Conservation (phyloP, 2,113 vertebrate species). For the Pyxicephalus adspersus region DNA sequence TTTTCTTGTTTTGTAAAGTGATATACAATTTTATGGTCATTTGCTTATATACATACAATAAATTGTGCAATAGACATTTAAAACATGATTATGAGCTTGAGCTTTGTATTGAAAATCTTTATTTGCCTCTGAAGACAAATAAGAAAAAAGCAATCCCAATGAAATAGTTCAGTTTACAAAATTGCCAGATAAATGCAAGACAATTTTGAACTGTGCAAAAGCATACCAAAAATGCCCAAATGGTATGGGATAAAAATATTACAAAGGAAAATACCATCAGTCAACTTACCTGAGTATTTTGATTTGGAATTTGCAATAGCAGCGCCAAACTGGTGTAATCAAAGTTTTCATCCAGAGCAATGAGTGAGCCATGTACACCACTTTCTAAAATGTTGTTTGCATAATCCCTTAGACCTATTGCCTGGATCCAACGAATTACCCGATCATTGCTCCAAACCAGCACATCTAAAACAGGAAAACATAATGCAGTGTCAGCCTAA, state of each 20-base stretch:
- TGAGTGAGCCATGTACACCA: slow-evolving; percentile 93
- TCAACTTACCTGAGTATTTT: slow-evolving; percentile 88
- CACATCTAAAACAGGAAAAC: slow-evolving; percentile 79
- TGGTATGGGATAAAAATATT: no score
- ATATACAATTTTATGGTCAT: no score
- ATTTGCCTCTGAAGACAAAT: no score
- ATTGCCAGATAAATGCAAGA: not conserved
- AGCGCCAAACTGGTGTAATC: slow-evolving; percentile 97
- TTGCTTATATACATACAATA: no score
- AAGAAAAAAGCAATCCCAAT: no score
- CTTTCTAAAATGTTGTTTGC: slow-evolving; percentile 95
- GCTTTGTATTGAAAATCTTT: no score
- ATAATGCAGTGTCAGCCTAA: not conserved
- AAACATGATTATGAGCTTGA: no score
- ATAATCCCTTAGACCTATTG: slow-evolving; percentile 95
- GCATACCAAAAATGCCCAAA: no score
- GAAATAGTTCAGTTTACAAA: slow-evolving; percentile 63
- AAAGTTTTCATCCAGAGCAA: slow-evolving; percentile 96
- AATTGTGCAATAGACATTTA: no score
- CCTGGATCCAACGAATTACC: slow-evolving; percentile 96
- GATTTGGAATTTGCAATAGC: slow-evolving; percentile 95
- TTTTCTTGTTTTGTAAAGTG: no score
- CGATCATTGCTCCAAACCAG: slow-evolving; percentile 97
- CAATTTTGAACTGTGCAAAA: no score
- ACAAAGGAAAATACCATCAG: not conserved